phyloP scores from a whole-genome alignment of 2,797 vertebrate species.

The Geotrypetes seraphini region DNA sequence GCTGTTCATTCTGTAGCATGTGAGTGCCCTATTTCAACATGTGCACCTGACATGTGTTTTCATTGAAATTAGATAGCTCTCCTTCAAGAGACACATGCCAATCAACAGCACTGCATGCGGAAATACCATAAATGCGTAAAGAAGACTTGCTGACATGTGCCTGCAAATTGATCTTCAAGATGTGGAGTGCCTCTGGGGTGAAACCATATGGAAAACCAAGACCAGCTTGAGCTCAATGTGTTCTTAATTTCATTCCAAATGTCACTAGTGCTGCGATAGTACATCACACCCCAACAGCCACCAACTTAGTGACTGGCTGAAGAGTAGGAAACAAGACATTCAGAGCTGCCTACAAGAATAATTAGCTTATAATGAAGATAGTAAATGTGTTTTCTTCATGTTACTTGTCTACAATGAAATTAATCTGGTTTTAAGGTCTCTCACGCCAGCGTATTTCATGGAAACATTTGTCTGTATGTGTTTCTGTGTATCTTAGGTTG shows the following conservation, averaged over 20 bases:
- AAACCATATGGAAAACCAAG: background rate
- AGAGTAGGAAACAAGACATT: background rate
- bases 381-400: too few relatives aligned
- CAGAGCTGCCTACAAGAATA: too few relatives aligned
- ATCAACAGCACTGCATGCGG: conserved; percentile 12
- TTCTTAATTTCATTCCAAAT: background rate
- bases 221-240: background rate
- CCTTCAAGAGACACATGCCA: conserved; percentile 28
- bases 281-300: background rate
- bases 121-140: conserved; percentile 12
- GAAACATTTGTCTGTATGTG: too few relatives aligned
- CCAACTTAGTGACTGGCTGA: accelerated
- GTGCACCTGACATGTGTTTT: conserved; percentile 36
- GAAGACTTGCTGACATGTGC: conserved; percentile 2
- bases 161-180: conserved; percentile 20
- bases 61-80: conserved; percentile 23
- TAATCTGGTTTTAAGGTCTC: too few relatives aligned
- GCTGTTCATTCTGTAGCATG: conserved; percentile 6
- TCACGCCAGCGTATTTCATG: too few relatives aligned
- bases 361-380: too few relatives aligned
- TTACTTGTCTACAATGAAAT: too few relatives aligned
- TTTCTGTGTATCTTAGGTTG: too few relatives aligned
- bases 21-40: background rate
- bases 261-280: background rate
- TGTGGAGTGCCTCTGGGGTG: background rate